These are phyloP conservation scores for Laterallus jamaicensis DNA, from an alignment of 2,113 vertebrate species.

Conservation along the genomic window DNA sequence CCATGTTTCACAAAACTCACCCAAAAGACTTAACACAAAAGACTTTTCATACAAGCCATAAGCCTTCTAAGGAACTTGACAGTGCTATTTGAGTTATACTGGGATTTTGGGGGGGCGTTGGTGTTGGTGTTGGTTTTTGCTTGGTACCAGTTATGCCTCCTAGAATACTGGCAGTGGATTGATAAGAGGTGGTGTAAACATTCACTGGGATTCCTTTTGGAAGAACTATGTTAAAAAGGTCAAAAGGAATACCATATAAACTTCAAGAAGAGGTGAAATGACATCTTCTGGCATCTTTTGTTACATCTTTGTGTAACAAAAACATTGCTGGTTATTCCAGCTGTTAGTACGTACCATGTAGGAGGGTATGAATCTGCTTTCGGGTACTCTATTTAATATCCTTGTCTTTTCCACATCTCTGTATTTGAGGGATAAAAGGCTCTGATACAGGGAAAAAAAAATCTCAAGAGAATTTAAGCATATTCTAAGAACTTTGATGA, in stretches of 20 bases:
- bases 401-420: background rate
- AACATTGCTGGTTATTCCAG: background rate
- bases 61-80: background rate
- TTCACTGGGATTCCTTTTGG: background rate
- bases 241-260: background rate
- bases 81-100: background rate
- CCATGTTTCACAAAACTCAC: background rate
- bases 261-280: background rate
- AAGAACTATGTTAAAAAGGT: background rate
- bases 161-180: background rate
- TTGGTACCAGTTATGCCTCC: background rate
- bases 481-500: background rate
- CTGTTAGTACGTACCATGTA: background rate
- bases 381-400: background rate
- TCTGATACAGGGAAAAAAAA: background rate
- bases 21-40: background rate
- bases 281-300: background rate
- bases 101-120: no score
- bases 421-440: background rate
- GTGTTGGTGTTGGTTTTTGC: background rate
- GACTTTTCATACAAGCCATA: background rate
- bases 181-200: background rate
- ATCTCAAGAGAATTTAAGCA: background rate
- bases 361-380: background rate
- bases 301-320: background rate